Evolutionary conservation across 2,113 vertebrate genomes (phyloP).

Genomic region (Stegostoma tigrinum): DNA sequence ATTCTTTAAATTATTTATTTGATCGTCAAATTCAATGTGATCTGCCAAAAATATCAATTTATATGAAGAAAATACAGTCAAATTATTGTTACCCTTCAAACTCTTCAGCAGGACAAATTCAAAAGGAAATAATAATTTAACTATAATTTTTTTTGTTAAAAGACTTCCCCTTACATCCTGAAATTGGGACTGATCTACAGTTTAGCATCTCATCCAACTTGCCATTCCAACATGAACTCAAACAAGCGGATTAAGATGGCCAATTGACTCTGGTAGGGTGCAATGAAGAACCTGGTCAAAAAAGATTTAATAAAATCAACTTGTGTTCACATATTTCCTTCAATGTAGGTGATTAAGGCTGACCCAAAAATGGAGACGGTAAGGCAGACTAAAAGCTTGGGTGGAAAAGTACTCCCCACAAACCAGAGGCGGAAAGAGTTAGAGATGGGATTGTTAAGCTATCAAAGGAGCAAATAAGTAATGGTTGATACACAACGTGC

Average conservation of each 20-base stretch:
- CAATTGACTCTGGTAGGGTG: neutral
- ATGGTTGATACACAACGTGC: neutral
- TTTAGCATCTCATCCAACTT: neutral
- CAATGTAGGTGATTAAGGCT: neutral
- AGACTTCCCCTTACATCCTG: neutral
- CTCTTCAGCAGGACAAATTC: neutral
- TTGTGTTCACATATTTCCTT: neutral
- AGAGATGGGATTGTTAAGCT: neutral
- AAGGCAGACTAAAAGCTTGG: neutral
- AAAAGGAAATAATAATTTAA: neutral
- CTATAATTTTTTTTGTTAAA: neutral
- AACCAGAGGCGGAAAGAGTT: neutral
- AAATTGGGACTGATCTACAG: neutral
- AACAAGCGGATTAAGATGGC: neutral
- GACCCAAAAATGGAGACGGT: neutral
- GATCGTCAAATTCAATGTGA: neutral
- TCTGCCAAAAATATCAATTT: neutral
- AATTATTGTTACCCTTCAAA: neutral
- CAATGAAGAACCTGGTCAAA: neutral
- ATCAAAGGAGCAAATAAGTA: neutral
- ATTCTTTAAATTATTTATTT: conserved; percentile 17
- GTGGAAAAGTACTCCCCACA: neutral
- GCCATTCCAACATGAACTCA: neutral
- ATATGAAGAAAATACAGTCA: neutral
- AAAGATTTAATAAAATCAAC: neutral